These are phyloP conservation scores for Sterna hirundo DNA, from an alignment of 2,113 vertebrate species.

Conservation along the genomic window DNA sequence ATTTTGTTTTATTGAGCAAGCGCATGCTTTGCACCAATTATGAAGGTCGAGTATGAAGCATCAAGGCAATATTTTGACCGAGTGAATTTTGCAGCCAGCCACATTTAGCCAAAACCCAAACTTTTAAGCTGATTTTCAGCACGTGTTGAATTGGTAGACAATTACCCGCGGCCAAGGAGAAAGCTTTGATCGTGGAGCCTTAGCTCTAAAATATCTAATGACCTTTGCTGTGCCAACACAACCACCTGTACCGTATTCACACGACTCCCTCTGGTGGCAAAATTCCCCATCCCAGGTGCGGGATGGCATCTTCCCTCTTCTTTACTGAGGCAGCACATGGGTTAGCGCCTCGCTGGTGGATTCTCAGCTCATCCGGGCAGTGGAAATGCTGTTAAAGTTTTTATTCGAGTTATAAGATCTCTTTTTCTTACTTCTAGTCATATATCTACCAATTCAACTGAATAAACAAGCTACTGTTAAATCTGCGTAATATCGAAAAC, in stretches of 20 bases:
- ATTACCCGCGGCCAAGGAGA: background rate
- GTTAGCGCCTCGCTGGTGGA: background rate
- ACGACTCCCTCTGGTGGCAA: slow-evolving; percentile 77
- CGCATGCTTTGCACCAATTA: background rate
- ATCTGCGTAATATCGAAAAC: background rate
- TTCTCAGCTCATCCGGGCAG: background rate
- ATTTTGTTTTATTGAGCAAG: background rate
- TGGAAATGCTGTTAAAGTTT: background rate
- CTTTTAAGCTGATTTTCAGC: background rate
- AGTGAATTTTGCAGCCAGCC: background rate
- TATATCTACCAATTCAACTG: background rate
- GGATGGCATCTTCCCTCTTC: background rate
- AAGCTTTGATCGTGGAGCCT: background rate
- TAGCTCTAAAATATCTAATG: background rate
- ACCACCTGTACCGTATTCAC: slow-evolving; percentile 44
- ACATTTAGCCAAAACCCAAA: background rate
- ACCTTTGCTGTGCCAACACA: background rate
- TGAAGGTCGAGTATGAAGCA: background rate
- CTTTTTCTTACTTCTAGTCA: background rate
- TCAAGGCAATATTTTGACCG: background rate
- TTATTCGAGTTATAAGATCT: background rate
- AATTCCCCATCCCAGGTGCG: background rate
- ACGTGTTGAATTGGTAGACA: background rate
- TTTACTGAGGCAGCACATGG: background rate
- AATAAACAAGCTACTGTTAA: background rate